Conservation (phyloP, 2,797 vertebrate species). For the Aselliscus stoliczkanus region DNA sequence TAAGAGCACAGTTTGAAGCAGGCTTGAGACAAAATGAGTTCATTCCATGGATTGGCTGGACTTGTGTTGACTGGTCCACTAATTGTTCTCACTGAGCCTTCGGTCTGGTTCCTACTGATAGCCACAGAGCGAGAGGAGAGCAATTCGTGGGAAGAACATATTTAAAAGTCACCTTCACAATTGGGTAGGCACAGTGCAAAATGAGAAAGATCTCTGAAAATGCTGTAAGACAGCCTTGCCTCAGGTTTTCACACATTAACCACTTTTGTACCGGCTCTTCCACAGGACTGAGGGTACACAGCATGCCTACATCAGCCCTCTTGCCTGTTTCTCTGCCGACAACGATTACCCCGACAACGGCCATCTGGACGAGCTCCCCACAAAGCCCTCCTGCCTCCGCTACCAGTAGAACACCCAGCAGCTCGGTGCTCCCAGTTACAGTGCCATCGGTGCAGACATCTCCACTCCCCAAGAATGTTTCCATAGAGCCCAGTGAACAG, state of each 20-base stretch:
- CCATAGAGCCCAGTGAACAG: background rate
- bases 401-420: background rate
- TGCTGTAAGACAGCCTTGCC: background rate
- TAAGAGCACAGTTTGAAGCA: background rate
- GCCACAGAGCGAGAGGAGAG: background rate
- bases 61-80: background rate
- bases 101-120: background rate
- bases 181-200: background rate
- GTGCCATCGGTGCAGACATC: background rate
- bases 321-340: constrained; percentile 4
- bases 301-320: background rate
- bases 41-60: background rate
- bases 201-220: background rate
- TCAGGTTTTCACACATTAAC: background rate
- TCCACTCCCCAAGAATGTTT: background rate
- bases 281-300: constrained; percentile 55
- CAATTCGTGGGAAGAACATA: background rate
- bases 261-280: constrained; percentile 2
- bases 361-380: constrained; percentile 10
- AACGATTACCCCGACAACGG: background rate
- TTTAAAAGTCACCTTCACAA: background rate
- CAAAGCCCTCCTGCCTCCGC: background rate
- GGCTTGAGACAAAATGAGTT: background rate
- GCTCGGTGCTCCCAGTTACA: background rate
- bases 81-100: background rate